Conservation (phyloP, 2,888 invertebrate species). For the Celastrina argiolus region DNA sequence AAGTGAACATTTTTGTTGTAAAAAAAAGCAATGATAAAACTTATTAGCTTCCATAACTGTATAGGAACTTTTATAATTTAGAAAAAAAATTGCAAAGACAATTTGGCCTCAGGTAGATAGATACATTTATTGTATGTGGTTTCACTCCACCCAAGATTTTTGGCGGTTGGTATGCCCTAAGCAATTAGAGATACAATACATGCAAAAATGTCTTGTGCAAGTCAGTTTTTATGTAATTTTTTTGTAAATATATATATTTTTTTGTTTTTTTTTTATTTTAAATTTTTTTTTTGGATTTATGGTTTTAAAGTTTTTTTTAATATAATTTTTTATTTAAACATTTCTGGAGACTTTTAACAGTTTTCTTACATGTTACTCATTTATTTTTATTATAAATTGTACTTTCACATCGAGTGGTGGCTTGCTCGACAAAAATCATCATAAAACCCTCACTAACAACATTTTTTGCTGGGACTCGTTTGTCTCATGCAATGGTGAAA, state of each 20-base stretch:
- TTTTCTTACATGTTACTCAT: conserved; percentile 66
- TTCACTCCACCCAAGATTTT: neutral
- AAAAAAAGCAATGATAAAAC: neutral
- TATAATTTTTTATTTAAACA: conserved; percentile 40
- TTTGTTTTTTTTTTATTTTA: conserved; percentile 40
- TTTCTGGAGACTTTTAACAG: conserved; percentile 67
- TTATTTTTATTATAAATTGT: conserved; percentile 69
- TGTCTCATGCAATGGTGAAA: conserved; percentile 41
- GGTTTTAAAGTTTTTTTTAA: conserved; percentile 50
- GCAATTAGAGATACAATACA: conserved; percentile 16
- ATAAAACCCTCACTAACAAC: conserved; percentile 62
- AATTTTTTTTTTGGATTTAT: conserved; percentile 44
- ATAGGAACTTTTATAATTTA: neutral
- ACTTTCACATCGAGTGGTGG: conserved; percentile 65
- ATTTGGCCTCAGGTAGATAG: neutral
- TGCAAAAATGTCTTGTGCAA: conserved; percentile 30
- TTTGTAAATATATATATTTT: conserved; percentile 34
- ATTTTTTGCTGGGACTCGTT: conserved; percentile 52
- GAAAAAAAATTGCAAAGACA: neutral
- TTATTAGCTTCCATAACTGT: neutral
- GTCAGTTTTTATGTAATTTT: conserved; percentile 36
- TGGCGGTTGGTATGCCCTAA: conserved; percentile 12
- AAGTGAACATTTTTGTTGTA: neutral
- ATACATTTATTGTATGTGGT: neutral
- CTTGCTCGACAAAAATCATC: conserved; percentile 66